These are phyloP conservation scores for Holothuria leucospilota DNA, from an alignment of 53 echinoderm and acorn worm genomes.

Conservation along the genomic window DNA sequence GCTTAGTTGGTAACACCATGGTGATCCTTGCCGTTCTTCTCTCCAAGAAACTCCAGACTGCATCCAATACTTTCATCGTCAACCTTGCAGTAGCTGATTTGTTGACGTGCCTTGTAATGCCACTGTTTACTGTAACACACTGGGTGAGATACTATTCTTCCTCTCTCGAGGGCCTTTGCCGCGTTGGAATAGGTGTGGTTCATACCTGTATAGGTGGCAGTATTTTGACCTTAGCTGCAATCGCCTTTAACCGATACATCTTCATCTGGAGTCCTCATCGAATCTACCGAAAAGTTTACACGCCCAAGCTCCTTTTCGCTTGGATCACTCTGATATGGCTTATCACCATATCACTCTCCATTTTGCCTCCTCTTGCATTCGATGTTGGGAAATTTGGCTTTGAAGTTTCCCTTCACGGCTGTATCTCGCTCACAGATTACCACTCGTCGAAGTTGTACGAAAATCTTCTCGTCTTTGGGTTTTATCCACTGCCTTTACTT, in stretches of 20 bases:
- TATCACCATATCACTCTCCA: not conserved
- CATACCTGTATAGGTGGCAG: constrained; percentile 2
- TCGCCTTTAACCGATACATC: constrained; percentile 7
- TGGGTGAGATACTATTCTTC: not conserved
- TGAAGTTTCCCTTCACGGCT: not conserved
- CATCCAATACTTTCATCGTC: constrained; percentile 8
- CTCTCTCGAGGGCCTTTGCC: not conserved
- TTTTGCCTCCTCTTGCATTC: constrained; percentile 10
- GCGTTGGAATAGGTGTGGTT: not conserved
- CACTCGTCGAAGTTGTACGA: not conserved
- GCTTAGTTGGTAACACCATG: not conserved
- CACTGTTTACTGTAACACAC: not conserved
- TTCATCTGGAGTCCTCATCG: not conserved
- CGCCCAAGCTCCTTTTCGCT: not conserved
- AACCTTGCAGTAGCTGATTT: constrained; percentile 15
- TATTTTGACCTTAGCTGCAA: not conserved
- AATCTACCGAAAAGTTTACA: not conserved
- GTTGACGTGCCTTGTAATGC: not conserved
- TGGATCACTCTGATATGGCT: constrained; percentile 2
- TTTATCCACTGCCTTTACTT: not conserved
- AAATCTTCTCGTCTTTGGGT: not conserved
- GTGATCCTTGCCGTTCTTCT: not conserved
- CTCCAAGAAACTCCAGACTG: constrained; percentile 12
- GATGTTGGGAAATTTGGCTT: constrained; percentile 23
- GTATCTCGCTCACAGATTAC: not conserved